Evolutionary conservation across 2,113 vertebrate species (phyloP), one percentile per base, ranked within the genome.

Genomic region (Rhea americana): DNA sequence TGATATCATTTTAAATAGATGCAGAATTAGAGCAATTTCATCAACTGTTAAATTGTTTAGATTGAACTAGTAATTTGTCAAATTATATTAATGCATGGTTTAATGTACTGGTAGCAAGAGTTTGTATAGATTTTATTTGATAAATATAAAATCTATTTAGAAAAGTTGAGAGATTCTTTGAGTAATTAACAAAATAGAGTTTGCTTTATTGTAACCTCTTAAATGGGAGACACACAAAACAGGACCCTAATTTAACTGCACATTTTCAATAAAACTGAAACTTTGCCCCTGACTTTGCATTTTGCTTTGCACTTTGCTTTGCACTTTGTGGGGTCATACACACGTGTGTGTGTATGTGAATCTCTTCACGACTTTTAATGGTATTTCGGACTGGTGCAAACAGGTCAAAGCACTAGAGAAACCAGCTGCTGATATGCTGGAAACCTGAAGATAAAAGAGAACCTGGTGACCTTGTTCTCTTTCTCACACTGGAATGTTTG

Each of bases 61-160:
- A 13, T 55, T 1, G 2, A 72, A 70, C 13, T 80, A 66, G 16
- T 59, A 77, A 62, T 82, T 82, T 76, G 37, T 21, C 9, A 61
- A 26, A 61, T 30, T 61, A 12, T n/a, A 26, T 6, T 53, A 18
- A 75, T 56, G 4, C 11, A 16, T 7, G 3, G 9, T 9, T 39
- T 50, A 81, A 3, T 35, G 17, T 2, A 37, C 11, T 0, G 1
- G 32, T 4, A 75, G 7, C 24, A 82, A 8, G 16, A 7, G 13
- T 45, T 45, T 45, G 43, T 3, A 11, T 35, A 35, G 43, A 13
- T 43, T 43, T 43, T 45, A 45, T 45, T 45, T 45, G 43, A 45
- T 45, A 45, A 45, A 39, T 39, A 51, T 3, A 79, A 68, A 67
- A 80, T 37, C 24, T 43, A 16, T 45, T 30, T 59, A 85, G 5